A percentile compares a stretch with the other conserved stretches of the same genome.
phyloP scores from a whole-genome alignment of 2,888 invertebrate genomes.

The Hermodice carunculata region DNA sequence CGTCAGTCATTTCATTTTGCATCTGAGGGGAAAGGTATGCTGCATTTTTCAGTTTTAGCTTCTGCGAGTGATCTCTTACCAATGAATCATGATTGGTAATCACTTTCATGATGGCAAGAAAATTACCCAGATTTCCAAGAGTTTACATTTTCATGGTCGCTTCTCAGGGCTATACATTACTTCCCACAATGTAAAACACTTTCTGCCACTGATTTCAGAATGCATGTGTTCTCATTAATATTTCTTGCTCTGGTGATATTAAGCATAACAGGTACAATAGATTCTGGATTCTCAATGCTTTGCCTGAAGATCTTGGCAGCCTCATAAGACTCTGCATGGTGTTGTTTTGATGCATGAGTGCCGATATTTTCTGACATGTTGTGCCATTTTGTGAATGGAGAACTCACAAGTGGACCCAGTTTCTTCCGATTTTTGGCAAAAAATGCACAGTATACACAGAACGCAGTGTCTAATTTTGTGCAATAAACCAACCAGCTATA shows the following conservation, averaged over 20 bases:
- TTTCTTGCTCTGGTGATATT: neutral
- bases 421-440: too few species aligned
- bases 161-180: neutral
- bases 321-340: neutral
- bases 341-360: too few species aligned
- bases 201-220: neutral
- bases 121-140: neutral
- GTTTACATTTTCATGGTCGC: neutral
- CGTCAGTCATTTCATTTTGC: too few species aligned
- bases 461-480: too few species aligned
- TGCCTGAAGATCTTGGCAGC: neutral
- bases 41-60: neutral
- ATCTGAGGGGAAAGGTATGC: neutral
- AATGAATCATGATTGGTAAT: neutral
- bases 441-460: too few species aligned
- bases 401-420: too few species aligned
- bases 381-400: too few species aligned
- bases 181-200: neutral
- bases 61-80: neutral
- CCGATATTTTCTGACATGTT: too few species aligned
- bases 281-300: neutral
- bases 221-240: neutral
- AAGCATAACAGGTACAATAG: neutral
- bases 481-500: too few species aligned
- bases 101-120: neutral